Evolutionary conservation across 2,797 vertebrate species (phyloP).

Genomic region (Tiaroga cobitis): DNA sequence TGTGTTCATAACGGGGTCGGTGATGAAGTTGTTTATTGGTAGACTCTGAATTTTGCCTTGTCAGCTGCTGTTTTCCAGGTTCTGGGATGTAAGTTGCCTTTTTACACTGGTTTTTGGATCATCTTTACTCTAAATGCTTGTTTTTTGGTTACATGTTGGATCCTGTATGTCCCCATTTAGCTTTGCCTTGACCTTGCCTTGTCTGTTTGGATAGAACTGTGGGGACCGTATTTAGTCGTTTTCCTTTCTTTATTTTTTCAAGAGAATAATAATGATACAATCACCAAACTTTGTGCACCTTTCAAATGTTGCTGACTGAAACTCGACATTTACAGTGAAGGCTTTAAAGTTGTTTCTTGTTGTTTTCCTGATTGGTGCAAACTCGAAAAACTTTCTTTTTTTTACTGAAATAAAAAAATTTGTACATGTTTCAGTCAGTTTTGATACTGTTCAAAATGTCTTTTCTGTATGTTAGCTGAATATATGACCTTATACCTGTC

Average conservation of each 20-base stretch:
- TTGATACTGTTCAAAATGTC: constrained; percentile 33
- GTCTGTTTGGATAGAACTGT: constrained; percentile 19
- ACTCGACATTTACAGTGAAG: constrained; percentile 8
- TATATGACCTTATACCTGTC: constrained; percentile 3
- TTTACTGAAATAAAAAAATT: not conserved
- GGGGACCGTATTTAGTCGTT: constrained; percentile 29
- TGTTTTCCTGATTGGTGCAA: not conserved
- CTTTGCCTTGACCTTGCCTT: constrained; percentile 57
- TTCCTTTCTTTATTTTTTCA: not conserved
- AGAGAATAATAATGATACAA: constrained; percentile 25
- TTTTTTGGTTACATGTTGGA: constrained; percentile 57
- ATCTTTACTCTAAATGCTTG: constrained; percentile 46
- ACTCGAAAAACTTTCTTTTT: not conserved
- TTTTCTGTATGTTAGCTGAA: constrained; percentile 31
- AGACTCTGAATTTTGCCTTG: constrained; percentile 10
- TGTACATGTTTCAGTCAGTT: constrained; percentile 28
- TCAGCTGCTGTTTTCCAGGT: constrained; percentile 37
- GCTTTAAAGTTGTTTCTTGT: constrained; percentile 46
- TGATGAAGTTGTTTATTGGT: constrained; percentile 25
- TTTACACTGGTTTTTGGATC: constrained; percentile 27
- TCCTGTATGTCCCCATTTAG: constrained; percentile 50
- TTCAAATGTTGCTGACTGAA: constrained; percentile 25
- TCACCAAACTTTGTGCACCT: constrained; percentile 48
- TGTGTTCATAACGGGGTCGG: constrained; percentile 1
- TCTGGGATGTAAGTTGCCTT: constrained; percentile 22